Conservation (phyloP, 2,888 invertebrate species). For the Hetaerina titia region DNA sequence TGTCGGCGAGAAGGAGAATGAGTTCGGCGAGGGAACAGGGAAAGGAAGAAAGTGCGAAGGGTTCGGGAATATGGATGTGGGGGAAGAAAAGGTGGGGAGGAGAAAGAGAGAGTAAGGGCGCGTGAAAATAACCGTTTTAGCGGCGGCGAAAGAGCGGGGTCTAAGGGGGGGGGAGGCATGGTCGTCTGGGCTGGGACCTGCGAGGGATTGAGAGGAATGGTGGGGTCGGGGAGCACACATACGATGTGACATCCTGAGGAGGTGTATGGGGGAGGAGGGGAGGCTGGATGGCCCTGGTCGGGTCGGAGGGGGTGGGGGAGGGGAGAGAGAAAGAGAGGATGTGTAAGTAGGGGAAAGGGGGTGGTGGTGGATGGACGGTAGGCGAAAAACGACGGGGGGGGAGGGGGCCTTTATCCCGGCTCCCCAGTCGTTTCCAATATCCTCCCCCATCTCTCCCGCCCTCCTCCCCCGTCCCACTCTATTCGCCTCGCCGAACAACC, state of each 20-base stretch:
- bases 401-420: background rate
- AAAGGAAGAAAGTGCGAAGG: background rate
- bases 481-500: background rate
- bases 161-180: background rate
- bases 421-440: conserved; percentile 26
- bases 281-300: background rate
- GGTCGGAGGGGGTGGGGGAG: background rate
- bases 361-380: background rate
- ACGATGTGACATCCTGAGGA: background rate
- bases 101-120: background rate
- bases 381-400: background rate
- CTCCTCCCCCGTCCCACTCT: too few relatives aligned
- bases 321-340: background rate
- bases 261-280: background rate
- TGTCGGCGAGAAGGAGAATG: background rate
- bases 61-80: background rate
- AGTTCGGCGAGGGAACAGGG: background rate
- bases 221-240: background rate
- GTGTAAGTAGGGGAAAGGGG: background rate
- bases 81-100: background rate
- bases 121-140: conserved; percentile 8
- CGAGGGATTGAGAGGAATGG: background rate
- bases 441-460: background rate
- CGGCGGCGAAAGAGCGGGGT: background rate
- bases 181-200: background rate